A percentile compares a stretch with the other conserved stretches of the same genome.
phyloP scores from a whole-genome alignment of 2,888 invertebrate genomes.

The Drosophila subsilvestris region DNA sequence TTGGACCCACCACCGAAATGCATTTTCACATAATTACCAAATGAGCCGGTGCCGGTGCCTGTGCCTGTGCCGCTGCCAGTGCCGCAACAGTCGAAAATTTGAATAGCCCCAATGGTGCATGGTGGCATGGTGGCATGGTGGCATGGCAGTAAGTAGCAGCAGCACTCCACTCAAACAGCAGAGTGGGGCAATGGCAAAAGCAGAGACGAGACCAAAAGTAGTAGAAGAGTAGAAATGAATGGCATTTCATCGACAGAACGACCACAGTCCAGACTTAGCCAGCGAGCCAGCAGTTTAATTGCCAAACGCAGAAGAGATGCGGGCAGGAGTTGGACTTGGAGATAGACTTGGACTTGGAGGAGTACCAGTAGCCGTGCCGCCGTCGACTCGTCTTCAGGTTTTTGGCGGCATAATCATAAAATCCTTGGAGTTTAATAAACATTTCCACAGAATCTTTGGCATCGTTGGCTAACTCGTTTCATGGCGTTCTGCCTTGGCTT shows the following conservation, averaged over 20 bases:
- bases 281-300: conserved; percentile 70
- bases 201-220: conserved; percentile 31
- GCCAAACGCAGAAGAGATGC: conserved; percentile 66
- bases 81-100: conserved; percentile 56
- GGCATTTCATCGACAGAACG: conserved; percentile 77
- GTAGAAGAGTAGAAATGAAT: conserved; percentile 65
- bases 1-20: conserved; percentile 59
- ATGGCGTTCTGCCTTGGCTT: conserved; percentile 59
- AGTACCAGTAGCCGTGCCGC: conserved; percentile 3
- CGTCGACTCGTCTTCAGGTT: conserved; percentile 27
- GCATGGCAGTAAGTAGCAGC: neutral
- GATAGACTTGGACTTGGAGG: conserved; percentile 12
- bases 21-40: conserved; percentile 79
- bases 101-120: conserved; percentile 58
- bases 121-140: neutral
- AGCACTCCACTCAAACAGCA: neutral
- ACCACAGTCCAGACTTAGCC: conserved; percentile 22
- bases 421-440: conserved; percentile 77
- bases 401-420: conserved; percentile 79
- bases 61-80: neutral
- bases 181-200: neutral
- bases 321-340: conserved; percentile 5
- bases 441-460: conserved; percentile 80
- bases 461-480: conserved; percentile 75
- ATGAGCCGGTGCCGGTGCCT: conserved; percentile 51